These are phyloP conservation scores for Squalus acanthias DNA, from an alignment of 2,797 vertebrate species.

Conservation along the genomic window DNA sequence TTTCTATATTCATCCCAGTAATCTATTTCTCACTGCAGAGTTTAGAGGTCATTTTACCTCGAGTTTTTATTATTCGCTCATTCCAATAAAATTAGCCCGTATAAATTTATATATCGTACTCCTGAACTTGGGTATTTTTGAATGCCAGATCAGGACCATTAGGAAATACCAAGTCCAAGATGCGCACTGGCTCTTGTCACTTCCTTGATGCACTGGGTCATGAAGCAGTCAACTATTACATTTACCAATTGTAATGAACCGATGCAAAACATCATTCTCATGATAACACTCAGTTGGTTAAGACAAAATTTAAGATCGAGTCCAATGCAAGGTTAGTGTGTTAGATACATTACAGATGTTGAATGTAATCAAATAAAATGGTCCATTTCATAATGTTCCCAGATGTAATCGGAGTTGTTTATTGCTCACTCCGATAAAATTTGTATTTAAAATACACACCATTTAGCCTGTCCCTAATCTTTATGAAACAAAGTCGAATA, in stretches of 20 bases:
- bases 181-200: no score
- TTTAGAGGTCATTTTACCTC: no score
- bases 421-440: not conserved
- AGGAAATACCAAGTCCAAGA: no score
- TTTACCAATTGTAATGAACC: not conserved
- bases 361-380: not conserved
- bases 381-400: not conserved
- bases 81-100: no score
- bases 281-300: not conserved
- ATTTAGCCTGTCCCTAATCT: not conserved
- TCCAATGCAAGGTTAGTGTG: not conserved
- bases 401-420: not conserved
- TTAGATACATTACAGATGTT: not conserved
- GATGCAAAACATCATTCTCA: not conserved
- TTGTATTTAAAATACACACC: not conserved
- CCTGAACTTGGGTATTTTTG: no score
- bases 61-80: no score
- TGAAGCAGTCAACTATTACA: not conserved
- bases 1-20: no score
- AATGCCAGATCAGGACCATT: no score
- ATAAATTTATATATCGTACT: no score
- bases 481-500: slow-evolving; percentile 14
- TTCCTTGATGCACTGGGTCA: no score
- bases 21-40: no score
- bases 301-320: not conserved